These are phyloP conservation scores for Drosophila carrolli DNA, from an alignment of 1,140 invertebrate genomes.

Conservation along the genomic window DNA sequence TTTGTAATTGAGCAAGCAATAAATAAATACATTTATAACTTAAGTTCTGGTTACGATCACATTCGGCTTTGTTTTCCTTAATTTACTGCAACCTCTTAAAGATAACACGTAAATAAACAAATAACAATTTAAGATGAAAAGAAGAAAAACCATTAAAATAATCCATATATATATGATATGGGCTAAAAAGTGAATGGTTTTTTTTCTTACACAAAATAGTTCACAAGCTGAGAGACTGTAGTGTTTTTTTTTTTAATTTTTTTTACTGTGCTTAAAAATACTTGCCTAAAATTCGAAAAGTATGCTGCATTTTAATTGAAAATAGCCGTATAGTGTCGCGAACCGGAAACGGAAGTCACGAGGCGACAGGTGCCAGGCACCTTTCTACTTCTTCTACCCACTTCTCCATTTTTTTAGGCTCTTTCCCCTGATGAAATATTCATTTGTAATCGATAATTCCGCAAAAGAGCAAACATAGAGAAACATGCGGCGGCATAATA, in stretches of 20 bases:
- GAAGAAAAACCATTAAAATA: no score
- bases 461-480: slow-evolving; percentile 59
- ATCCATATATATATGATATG: no score
- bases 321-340: slow-evolving; percentile 43
- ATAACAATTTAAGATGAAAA: no score
- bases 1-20: no score
- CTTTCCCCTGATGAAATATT: slow-evolving; percentile 75
- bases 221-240: no score
- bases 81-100: no score
- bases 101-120: no score
- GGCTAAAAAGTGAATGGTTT: no score
- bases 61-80: no score
- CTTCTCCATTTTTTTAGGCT: not conserved
- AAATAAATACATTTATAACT: no score
- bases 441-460: slow-evolving; percentile 82
- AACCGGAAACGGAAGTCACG: slow-evolving; percentile 61
- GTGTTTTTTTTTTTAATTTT: not conserved
- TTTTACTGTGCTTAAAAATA: slow-evolving; percentile 12
- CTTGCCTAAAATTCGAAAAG: slow-evolving; percentile 32
- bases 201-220: no score
- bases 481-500: slow-evolving; percentile 73
- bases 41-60: no score
- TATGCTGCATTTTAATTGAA: slow-evolving; percentile 75
- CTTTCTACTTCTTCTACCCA: not conserved
- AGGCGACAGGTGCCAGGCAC: slow-evolving; percentile 33